Evolutionary conservation across 2,888 invertebrate genomes (phyloP), one percentile per base, ranked within the genome.

Genomic region (Phymatocera aterrima): DNA sequence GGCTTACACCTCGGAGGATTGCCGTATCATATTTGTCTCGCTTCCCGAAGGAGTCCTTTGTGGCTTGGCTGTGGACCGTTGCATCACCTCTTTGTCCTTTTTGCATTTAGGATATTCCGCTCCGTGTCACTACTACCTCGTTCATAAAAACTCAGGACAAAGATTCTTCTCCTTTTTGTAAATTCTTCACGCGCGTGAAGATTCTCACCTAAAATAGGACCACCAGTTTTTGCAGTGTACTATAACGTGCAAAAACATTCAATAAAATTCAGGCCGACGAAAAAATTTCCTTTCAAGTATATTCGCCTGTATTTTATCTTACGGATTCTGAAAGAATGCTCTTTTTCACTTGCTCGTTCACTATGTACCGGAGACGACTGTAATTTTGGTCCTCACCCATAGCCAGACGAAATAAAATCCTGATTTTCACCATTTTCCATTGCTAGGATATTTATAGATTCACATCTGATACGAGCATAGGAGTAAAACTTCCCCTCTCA

Each of bases 1-100:
- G 72, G 72, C 18, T 72, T 72, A 72, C 72, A 72, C 72, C 72
- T 72, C 72, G 15, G 18, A 75, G 57, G 12, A 75, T 54, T 75
- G 57, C 75, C 75, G 75, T 43, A 75, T 75, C 75, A 75, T 75
- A 75, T 75, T 75, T 75, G 51, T 75, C 75, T 75, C 40, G 28
- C 31, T 31, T 75, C 18, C 54, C 37, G 15, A 75, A 60, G 24
- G 60, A 43, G 24, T n/a, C 54, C 43, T 75, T 75, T 75, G 75
- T 75, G 57, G 60, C 37, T 75, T 60, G 75, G 75, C 60, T n/a
- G 40, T 75, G 75, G 75, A 75, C 75, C 75, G 75, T 24, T 60
- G 37, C 75, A 48, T 75, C n/a, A n/a, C 75, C 75, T 43, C 51
- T 60, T 57, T 75, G 72, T 75, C 24, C 40, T 24, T 57, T n/a